Percentiles rank a stretch among this genome's conserved stretches.
phyloP scores from a whole-genome alignment of 2,113 vertebrate species.

The Lophotis ruficrista region DNA sequence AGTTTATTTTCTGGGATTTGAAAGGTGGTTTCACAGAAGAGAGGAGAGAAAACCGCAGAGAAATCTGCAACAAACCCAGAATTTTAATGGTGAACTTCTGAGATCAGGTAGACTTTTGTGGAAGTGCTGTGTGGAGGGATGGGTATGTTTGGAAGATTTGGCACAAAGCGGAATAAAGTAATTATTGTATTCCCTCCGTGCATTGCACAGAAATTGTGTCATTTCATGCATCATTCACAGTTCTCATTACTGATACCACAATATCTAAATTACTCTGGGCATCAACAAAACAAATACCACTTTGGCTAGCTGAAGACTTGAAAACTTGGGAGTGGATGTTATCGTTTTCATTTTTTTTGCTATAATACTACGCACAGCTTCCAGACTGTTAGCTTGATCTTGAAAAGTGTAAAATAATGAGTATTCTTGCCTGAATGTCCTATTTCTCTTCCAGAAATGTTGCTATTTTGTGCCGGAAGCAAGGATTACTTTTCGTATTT shows the following conservation, averaged over 20 bases:
- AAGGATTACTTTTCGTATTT: not conserved
- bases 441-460: not conserved
- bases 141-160: not conserved
- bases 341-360: not conserved
- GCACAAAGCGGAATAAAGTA: not conserved
- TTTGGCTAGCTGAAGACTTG: not conserved
- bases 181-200: constrained; percentile 37
- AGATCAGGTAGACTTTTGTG: not conserved
- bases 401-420: not conserved
- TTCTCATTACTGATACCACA: constrained; percentile 11
- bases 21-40: not conserved
- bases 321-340: not conserved
- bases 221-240: constrained; percentile 61
- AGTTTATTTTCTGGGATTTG: not conserved
- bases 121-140: not conserved
- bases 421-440: not conserved
- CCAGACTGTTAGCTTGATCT: not conserved
- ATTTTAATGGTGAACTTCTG: not conserved
- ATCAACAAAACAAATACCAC: not conserved
- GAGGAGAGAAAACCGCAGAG: accelerated
- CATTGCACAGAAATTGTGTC: constrained; percentile 20
- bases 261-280: constrained; percentile 2
- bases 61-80: not conserved
- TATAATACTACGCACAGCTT: not conserved
- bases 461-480: not conserved